phyloP scores from a whole-genome alignment of 2,113 vertebrate genomes.

The Paedocypris sp. region DNA sequence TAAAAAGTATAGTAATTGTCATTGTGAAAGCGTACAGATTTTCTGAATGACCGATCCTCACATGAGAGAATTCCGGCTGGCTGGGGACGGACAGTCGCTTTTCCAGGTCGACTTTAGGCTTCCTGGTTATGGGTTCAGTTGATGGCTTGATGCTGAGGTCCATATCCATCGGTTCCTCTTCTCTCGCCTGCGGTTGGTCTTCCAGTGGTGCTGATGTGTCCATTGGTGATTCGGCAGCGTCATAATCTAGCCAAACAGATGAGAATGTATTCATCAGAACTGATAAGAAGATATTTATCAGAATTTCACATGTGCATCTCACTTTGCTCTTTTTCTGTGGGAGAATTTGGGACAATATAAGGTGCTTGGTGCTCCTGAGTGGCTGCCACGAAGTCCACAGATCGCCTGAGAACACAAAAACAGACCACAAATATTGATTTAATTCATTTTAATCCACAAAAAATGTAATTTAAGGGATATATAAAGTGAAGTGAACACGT shows the following conservation, averaged over 20 bases:
- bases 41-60: slow-evolving; percentile 45
- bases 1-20: not conserved
- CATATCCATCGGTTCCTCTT: slow-evolving; percentile 47
- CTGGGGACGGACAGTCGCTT: slow-evolving; percentile 67
- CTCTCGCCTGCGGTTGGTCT: slow-evolving; percentile 38
- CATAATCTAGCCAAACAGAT: not conserved
- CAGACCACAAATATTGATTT: not conserved
- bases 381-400: slow-evolving; percentile 62
- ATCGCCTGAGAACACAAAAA: slow-evolving; percentile 55
- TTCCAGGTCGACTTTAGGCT: slow-evolving; percentile 59
- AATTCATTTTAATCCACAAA: not conserved
- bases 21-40: not conserved
- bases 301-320: no score
- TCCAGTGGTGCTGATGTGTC: slow-evolving; percentile 55
- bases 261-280: not conserved
- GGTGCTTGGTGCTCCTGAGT: slow-evolving; percentile 63
- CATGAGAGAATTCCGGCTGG: slow-evolving; percentile 89
- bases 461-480: not conserved
- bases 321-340: slow-evolving; percentile 71
- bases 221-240: slow-evolving; percentile 59
- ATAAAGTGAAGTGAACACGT: slow-evolving; percentile 40
- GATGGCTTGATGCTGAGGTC: slow-evolving; percentile 37
- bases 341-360: slow-evolving; percentile 78
- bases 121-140: slow-evolving; percentile 58
- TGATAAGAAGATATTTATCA: no score